A percentile compares a stretch with the other conserved stretches of the same genome.
phyloP scores from a whole-genome alignment of 2,888 invertebrate species.

The Xylota sylvarum region DNA sequence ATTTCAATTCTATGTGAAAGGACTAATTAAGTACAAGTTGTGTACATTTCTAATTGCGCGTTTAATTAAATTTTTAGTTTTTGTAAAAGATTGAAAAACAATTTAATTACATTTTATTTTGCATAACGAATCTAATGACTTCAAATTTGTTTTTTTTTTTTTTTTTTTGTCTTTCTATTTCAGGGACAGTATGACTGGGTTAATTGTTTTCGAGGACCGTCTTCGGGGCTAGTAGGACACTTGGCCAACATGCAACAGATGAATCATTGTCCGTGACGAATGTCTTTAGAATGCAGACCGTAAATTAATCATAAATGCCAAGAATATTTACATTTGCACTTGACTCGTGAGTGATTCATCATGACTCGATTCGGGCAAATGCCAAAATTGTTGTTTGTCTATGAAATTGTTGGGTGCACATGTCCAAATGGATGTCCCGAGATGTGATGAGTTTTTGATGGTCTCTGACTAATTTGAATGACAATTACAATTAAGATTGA shows the following conservation, averaged over 20 bases:
- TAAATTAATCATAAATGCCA: constrained; percentile 70
- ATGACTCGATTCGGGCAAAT: constrained; percentile 32
- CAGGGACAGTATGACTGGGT: constrained; percentile 44
- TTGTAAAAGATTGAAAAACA: constrained; percentile 78
- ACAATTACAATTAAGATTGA: constrained; percentile 53
- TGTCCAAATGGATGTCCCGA: constrained; percentile 17
- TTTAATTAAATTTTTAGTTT: constrained; percentile 35
- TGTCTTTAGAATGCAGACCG: constrained; percentile 51
- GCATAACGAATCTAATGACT: constrained; percentile 60
- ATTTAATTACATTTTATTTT: constrained; percentile 77
- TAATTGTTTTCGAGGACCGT: constrained; percentile 27
- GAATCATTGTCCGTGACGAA: constrained; percentile 75
- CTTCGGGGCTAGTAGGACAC: constrained; percentile 29
- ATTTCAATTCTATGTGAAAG: constrained; percentile 19
- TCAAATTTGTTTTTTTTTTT: constrained; percentile 21
- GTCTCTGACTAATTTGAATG: constrained; percentile 39
- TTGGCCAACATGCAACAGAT: constrained; percentile 52
- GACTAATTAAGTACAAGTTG: constrained; percentile 40
- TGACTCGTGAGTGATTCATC: constrained; percentile 56
- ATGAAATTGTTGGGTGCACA: constrained; percentile 6
- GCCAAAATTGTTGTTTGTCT: constrained; percentile 17
- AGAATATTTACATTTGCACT: constrained; percentile 66
- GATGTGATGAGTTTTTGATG: constrained; percentile 47
- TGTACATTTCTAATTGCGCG: constrained; percentile 38
- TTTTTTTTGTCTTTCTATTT: constrained; percentile 64